phyloP scores from a whole-genome alignment of 1,140 invertebrate genomes.

The Hyles vespertilio region DNA sequence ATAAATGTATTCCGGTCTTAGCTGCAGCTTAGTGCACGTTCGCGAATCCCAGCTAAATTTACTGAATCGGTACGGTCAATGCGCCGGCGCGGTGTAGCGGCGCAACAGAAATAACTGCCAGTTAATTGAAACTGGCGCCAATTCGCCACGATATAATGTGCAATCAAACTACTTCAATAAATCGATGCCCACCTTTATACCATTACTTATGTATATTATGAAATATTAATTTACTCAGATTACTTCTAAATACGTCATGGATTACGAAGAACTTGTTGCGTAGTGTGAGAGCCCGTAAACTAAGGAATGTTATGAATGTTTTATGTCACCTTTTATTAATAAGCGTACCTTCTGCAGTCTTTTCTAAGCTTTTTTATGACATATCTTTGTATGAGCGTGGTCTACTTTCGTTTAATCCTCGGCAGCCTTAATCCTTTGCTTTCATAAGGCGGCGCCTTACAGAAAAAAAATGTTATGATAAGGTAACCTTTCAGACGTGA shows the following conservation, averaged over 20 bases:
- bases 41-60: slow-evolving; percentile 57
- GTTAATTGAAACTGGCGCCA: slow-evolving; percentile 61
- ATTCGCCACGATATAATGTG: slow-evolving; percentile 40
- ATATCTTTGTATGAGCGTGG: neutral
- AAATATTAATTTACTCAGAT: slow-evolving; percentile 11
- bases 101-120: slow-evolving; percentile 46
- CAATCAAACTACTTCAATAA: slow-evolving; percentile 44
- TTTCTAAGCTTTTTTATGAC: too few species aligned
- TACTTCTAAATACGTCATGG: too few species aligned
- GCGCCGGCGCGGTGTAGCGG: slow-evolving; percentile 35
- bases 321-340: neutral
- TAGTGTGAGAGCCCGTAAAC: neutral
- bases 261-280: too few species aligned
- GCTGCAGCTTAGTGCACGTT: slow-evolving; percentile 43
- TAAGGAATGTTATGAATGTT: neutral
- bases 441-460: neutral
- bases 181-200: slow-evolving; percentile 33
- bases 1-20: slow-evolving; percentile 28
- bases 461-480: slow-evolving; percentile 2
- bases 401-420: too few species aligned
- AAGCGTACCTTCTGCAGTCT: too few species aligned
- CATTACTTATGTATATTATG: slow-evolving; percentile 13
- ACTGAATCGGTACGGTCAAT: slow-evolving; percentile 54
- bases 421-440: neutral
- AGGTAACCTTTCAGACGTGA: neutral